Conservation (phyloP, 1,140 invertebrate species). For the Copidosoma floridanum region DNA sequence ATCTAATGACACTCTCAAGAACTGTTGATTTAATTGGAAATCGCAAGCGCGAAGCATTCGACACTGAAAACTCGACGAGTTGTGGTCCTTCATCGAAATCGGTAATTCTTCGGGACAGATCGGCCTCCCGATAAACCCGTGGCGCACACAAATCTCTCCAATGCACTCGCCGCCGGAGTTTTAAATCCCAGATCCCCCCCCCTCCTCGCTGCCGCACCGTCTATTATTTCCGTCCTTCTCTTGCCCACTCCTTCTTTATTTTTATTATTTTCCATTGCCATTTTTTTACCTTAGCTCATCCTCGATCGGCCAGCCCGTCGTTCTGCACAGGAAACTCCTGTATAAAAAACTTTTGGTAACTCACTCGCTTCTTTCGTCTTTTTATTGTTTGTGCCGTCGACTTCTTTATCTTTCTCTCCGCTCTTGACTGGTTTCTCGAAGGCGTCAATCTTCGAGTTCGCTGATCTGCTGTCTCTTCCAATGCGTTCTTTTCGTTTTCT, state of each 20-base stretch:
- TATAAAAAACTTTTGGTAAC: neutral
- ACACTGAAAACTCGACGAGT: no score
- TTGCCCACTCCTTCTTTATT: constrained; percentile 5
- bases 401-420: neutral
- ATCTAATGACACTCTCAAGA: no score
- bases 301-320: neutral
- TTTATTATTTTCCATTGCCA: constrained; percentile 7
- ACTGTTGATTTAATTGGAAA: no score
- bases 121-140: constrained; percentile 39
- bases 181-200: constrained; percentile 7
- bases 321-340: neutral
- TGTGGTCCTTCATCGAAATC: constrained; percentile 44
- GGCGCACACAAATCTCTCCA: constrained; percentile 38
- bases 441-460: no score
- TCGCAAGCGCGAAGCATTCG: no score
- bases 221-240: constrained; percentile 17
- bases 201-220: constrained; percentile 28
- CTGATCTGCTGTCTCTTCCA: no score
- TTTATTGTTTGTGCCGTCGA: neutral
- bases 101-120: constrained; percentile 41
- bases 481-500: no score
- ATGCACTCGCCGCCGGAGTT: neutral
- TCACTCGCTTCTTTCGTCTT: constrained; percentile 6
- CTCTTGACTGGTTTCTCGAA: neutral
- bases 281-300: no score